Percentiles rank a stretch among this genome's conserved stretches.
These are phyloP conservation scores for Acanthosepion pharaonis DNA, from an alignment of 2,888 invertebrate genomes.

Conservation along the genomic window DNA sequence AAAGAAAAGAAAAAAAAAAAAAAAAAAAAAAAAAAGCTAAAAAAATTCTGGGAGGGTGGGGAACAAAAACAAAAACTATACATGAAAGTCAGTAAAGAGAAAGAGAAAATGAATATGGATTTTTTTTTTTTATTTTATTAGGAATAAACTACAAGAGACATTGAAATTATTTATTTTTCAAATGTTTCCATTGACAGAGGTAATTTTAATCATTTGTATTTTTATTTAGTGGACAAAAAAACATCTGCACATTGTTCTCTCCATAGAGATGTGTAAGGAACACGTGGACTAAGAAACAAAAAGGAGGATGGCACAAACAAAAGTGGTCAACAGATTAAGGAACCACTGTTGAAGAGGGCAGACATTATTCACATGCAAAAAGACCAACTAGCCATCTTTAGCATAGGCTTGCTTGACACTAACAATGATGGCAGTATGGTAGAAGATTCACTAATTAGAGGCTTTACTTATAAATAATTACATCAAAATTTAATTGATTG, in stretches of 20 bases:
- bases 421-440: neutral
- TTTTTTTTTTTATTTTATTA: conserved; percentile 20
- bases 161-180: conserved; percentile 17
- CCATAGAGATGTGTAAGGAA: conserved; percentile 9
- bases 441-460: neutral
- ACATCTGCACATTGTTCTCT: conserved; percentile 33
- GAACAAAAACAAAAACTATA: neutral
- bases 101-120: neutral
- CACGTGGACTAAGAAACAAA: conserved; percentile 10
- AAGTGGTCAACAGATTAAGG: neutral
- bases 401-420: neutral
- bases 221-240: conserved; percentile 16
- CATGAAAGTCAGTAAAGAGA: neutral
- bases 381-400: neutral
- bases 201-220: neutral
- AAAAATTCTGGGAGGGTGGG: no score
- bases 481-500: conserved; percentile 43
- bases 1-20: no score
- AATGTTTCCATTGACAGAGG: neutral
- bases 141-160: conserved; percentile 22
- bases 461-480: conserved; percentile 39
- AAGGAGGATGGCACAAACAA: conserved; percentile 12
- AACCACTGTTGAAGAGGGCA: neutral
- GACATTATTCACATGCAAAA: conserved; percentile 8
- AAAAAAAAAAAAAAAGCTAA: no score